These are phyloP conservation scores for Knipowitschia caucasica DNA, from an alignment of 2,797 vertebrate genomes.

Conservation along the genomic window DNA sequence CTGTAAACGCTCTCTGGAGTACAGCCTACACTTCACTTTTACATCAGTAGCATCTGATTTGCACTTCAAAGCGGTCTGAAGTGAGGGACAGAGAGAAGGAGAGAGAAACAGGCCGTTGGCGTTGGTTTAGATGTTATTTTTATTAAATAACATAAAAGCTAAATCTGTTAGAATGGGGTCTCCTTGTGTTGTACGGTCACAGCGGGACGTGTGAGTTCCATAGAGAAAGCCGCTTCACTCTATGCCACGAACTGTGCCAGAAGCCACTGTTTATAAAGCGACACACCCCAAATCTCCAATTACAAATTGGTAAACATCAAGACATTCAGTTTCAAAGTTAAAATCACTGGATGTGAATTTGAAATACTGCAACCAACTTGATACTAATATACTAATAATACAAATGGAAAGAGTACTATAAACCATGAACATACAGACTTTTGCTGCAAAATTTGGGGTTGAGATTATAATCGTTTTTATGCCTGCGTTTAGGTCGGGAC, in stretches of 20 bases:
- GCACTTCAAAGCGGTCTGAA: constrained; percentile 67
- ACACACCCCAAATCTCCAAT: background rate
- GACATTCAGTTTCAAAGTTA: background rate
- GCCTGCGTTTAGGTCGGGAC: too few species aligned
- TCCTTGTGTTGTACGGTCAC: constrained; percentile 44
- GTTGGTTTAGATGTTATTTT: constrained; percentile 63
- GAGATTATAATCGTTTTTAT: too few species aligned
- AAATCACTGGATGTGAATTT: too few species aligned
- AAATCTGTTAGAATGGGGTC: constrained; percentile 62
- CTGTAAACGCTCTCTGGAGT: constrained; percentile 58
- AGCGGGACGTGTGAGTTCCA: constrained; percentile 36
- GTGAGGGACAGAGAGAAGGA: constrained; percentile 19
- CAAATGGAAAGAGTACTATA: too few species aligned
- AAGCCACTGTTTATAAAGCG: constrained; percentile 54
- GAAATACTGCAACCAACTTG: too few species aligned
- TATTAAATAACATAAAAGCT: constrained; percentile 68
- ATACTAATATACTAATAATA: too few species aligned
- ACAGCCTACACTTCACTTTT: constrained; percentile 60
- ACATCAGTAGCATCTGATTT: constrained; percentile 72
- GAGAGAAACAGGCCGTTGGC: constrained; percentile 42
- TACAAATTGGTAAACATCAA: background rate
- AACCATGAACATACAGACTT: too few species aligned
- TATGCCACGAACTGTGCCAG: constrained; percentile 27
- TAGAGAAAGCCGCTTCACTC: constrained; percentile 26
- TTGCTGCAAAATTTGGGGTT: too few species aligned